Conservation (phyloP, 2,113 vertebrate species). For the Anthoscopus minutus region DNA sequence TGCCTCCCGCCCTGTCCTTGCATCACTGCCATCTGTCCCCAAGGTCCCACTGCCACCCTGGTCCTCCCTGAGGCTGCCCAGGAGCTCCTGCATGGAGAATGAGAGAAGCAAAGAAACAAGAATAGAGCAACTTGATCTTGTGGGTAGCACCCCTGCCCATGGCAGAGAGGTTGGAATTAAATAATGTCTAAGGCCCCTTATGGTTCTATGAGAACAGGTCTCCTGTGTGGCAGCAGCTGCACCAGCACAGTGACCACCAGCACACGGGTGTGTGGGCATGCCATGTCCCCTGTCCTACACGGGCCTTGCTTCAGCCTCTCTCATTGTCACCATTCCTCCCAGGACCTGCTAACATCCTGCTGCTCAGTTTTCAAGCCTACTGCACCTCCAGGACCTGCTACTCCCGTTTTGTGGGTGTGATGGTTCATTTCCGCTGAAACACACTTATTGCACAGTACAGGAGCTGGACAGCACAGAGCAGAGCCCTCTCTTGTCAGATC, state of each 20-base stretch:
- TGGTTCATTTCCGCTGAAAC: not conserved
- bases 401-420: not conserved
- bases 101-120: not conserved
- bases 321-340: not conserved
- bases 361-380: not conserved
- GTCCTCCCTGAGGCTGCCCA: not conserved
- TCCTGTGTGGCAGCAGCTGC: not conserved
- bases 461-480: not conserved
- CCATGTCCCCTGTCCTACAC: not conserved
- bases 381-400: not conserved
- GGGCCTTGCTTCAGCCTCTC: not conserved
- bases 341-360: not conserved
- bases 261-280: accelerated
- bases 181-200: not conserved
- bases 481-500: not conserved
- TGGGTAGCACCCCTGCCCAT: not conserved
- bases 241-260: not conserved
- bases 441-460: not conserved
- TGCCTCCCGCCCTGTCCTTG: not conserved
- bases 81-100: not conserved
- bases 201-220: not conserved
- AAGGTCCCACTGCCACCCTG: no score
- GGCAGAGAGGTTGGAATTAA: not conserved
- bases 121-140: not conserved
- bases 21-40: not conserved